Evolutionary conservation across 2,113 vertebrate genomes (phyloP).

Genomic region (Urocolius indicus): DNA sequence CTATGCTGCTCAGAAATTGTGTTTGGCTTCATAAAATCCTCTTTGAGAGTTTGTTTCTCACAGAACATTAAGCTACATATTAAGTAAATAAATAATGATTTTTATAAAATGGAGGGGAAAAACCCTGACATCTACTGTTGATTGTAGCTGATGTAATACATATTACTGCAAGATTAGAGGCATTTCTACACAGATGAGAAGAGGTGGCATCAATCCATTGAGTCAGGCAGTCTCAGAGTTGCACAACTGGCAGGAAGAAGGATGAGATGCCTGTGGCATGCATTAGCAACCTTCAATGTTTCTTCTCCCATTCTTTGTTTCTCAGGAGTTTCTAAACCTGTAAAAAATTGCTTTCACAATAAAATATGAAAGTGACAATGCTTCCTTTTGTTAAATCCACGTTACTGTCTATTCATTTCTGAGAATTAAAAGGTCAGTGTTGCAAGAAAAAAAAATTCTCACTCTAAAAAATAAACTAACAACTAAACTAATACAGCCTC

Average conservation of each 20-base stretch:
- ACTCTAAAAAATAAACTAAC: background rate
- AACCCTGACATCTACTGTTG: background rate
- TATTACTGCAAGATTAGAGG: background rate
- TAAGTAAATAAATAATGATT: background rate
- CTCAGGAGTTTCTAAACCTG: background rate
- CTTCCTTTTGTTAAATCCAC: background rate
- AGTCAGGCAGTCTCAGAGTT: background rate
- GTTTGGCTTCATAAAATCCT: background rate
- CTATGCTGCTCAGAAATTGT: background rate
- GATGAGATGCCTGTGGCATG: background rate
- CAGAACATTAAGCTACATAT: background rate
- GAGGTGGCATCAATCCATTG: background rate
- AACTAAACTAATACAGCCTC: background rate
- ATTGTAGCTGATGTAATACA: background rate
- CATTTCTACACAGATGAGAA: background rate
- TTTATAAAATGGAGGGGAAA: accelerated
- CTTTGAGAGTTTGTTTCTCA: background rate
- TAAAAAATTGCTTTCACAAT: background rate
- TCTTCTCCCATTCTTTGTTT: background rate
- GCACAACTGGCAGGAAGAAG: background rate
- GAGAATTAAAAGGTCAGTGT: background rate
- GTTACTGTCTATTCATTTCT: background rate
- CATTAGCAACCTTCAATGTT: background rate
- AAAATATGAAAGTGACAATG: background rate
- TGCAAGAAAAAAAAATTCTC: background rate